phyloP scores from a whole-genome alignment of 2,888 invertebrate genomes.

The Lysandra bellargus region DNA sequence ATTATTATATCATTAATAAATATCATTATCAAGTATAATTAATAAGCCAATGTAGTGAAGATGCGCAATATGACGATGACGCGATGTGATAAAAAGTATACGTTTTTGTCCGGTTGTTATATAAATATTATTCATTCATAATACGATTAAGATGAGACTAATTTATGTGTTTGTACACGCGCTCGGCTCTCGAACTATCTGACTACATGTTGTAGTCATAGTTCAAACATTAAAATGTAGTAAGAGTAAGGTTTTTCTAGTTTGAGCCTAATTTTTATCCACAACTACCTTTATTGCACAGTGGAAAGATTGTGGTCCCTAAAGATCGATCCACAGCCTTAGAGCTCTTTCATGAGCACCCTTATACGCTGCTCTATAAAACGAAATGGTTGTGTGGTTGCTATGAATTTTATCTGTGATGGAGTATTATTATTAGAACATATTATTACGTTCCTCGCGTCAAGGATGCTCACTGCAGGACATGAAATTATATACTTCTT shows the following conservation, averaged over 20 bases:
- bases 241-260: neutral
- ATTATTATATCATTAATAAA: neutral
- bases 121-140: slow-evolving; percentile 13
- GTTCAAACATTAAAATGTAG: neutral
- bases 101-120: slow-evolving; percentile 7
- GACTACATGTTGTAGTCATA: neutral
- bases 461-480: too few relatives aligned
- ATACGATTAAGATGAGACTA: slow-evolving; percentile 6
- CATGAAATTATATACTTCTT: too few relatives aligned
- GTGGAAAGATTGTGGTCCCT: too few relatives aligned
- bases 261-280: neutral
- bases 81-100: slow-evolving; percentile 8
- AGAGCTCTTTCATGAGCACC: too few relatives aligned
- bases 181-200: neutral
- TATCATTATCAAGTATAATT: slow-evolving; percentile 10
- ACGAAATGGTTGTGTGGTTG: too few relatives aligned
- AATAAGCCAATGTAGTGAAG: neutral
- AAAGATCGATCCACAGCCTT: too few relatives aligned
- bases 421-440: too few relatives aligned
- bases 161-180: neutral
- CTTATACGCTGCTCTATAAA: too few relatives aligned
- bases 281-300: too few relatives aligned
- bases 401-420: too few relatives aligned
- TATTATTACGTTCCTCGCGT: too few relatives aligned
- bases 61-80: slow-evolving; percentile 10